These are phyloP conservation scores for Triplophysa bombifrons DNA, from an alignment of 2,797 vertebrate genomes.

Conservation along the genomic window DNA sequence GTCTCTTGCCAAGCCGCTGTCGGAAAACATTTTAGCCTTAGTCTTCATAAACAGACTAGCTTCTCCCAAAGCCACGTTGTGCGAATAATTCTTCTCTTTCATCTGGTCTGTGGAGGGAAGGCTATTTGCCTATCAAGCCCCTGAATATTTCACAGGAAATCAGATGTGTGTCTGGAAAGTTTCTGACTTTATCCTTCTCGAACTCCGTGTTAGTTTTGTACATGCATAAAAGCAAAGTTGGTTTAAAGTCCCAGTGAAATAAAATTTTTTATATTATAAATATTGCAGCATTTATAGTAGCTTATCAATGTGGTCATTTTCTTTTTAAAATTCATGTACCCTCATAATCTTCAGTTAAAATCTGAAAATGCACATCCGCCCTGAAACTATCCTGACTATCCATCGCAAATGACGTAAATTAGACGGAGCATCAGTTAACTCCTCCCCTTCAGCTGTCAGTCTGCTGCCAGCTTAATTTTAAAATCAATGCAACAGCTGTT, in stretches of 20 bases:
- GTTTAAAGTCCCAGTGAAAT: not conserved
- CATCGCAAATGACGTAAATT: too few species aligned
- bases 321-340: too few species aligned
- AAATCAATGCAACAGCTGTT: too few species aligned
- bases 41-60: not conserved
- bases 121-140: conserved; percentile 23
- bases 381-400: too few species aligned
- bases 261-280: too few species aligned
- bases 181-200: not conserved
- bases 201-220: conserved; percentile 18
- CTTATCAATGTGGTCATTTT: too few species aligned
- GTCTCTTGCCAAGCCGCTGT: conserved; percentile 11
- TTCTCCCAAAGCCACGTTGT: not conserved
- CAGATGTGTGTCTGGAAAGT: conserved; percentile 24
- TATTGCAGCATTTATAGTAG: too few species aligned
- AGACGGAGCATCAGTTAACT: too few species aligned
- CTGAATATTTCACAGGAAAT: conserved; percentile 38
- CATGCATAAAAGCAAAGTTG: conserved; percentile 8
- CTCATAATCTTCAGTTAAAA: too few species aligned
- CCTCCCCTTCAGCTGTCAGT: too few species aligned
- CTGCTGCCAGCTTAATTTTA: too few species aligned
- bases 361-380: too few species aligned
- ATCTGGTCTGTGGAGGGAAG: conserved; percentile 26
- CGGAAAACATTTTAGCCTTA: not conserved
- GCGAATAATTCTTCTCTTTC: conserved; percentile 30